Evolutionary conservation across 37 sponge, comb jelly and placozoan species (phyloP).

Genomic region (Haliclona indistincta): DNA sequence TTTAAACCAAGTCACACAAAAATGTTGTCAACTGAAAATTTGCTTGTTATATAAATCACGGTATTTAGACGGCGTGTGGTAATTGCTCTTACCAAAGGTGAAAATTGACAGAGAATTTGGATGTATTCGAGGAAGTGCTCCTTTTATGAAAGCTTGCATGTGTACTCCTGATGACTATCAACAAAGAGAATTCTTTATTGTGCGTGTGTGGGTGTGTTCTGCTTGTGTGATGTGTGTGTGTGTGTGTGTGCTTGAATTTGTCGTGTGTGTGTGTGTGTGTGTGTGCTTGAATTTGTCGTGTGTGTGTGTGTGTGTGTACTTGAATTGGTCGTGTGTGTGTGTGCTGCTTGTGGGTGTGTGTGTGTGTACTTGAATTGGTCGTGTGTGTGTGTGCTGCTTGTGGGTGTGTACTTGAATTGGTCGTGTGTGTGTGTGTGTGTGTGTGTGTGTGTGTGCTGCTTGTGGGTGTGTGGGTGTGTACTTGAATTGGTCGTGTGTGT

Average conservation of each 20-base stretch:
- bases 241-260: not conserved
- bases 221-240: not conserved
- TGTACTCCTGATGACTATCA: too few species aligned
- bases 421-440: not conserved
- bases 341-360: not conserved
- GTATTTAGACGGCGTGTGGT: not conserved
- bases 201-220: constrained; percentile 13
- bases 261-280: not conserved
- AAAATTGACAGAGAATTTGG: not conserved
- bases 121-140: not conserved
- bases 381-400: not conserved
- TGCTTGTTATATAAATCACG: not conserved
- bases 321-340: not conserved
- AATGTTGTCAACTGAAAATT: not conserved
- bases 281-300: not conserved
- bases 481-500: not conserved
- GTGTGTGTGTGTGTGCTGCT: too few species aligned
- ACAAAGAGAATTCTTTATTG: not conserved
- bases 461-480: not conserved
- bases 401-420: not conserved
- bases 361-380: not conserved
- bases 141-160: not conserved
- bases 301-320: constrained; percentile 18
- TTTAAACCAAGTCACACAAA: not conserved
- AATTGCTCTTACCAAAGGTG: not conserved